Conservation (phyloP, 1,140 invertebrate species). For the Drosophila ananassae region DNA sequence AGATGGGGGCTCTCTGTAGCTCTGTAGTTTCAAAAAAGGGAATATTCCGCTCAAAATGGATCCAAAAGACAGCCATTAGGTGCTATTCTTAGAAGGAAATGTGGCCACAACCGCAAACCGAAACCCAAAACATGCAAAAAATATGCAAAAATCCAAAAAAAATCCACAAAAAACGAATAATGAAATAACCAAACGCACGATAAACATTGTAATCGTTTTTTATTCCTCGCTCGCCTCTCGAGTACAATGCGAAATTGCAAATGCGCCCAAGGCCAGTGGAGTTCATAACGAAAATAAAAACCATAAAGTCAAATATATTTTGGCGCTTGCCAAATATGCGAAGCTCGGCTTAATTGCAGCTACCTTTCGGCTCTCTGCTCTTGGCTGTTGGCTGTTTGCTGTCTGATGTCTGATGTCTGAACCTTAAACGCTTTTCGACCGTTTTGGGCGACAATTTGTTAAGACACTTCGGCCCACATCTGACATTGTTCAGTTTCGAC, state of each 20-base stretch:
- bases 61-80: neutral
- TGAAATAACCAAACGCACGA: slow-evolving; percentile 34
- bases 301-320: slow-evolving; percentile 62
- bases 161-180: slow-evolving; percentile 52
- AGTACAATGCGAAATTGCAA: slow-evolving; percentile 69
- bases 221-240: slow-evolving; percentile 14
- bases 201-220: slow-evolving; percentile 21
- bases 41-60: too few relatives aligned
- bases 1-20: too few relatives aligned
- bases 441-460: slow-evolving; percentile 49
- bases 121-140: slow-evolving; percentile 43
- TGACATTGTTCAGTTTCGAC: slow-evolving; percentile 57
- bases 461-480: slow-evolving; percentile 43
- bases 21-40: too few relatives aligned
- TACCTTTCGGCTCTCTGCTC: slow-evolving; percentile 11
- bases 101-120: slow-evolving; percentile 1
- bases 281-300: slow-evolving; percentile 63
- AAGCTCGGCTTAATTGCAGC: slow-evolving; percentile 66
- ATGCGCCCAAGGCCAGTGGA: slow-evolving; percentile 50
- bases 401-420: slow-evolving; percentile 23
- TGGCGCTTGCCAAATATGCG: slow-evolving; percentile 62
- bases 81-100: slow-evolving; percentile 12
- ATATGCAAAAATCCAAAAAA: slow-evolving; percentile 58
- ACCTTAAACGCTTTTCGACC: slow-evolving; percentile 53
- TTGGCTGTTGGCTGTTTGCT: slow-evolving; percentile 26